Percentiles rank a stretch among this genome's conserved stretches.
Evolutionary conservation across 1,140 invertebrate species (phyloP).

Genomic region (Lerema accius): DNA sequence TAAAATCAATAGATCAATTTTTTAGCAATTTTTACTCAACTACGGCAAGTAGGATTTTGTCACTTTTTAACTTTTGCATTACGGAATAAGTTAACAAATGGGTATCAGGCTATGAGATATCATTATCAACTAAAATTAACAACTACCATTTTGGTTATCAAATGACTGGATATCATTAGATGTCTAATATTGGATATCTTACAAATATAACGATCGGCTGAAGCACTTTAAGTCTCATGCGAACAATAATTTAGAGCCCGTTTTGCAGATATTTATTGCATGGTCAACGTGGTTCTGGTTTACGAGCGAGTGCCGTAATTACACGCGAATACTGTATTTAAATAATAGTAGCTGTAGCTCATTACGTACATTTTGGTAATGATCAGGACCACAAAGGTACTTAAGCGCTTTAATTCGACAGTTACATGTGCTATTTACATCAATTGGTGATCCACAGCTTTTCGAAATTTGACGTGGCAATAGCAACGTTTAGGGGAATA

Average conservation of each 20-base stretch:
- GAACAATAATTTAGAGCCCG: conserved; percentile 59
- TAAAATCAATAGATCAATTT: no score
- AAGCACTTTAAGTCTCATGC: conserved; percentile 52
- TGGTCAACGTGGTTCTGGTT: conserved; percentile 56
- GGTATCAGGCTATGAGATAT: no score
- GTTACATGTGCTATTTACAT: conserved; percentile 30
- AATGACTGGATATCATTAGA: no score
- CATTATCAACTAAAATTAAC: no score
- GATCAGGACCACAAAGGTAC: conserved; percentile 35
- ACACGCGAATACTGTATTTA: conserved; percentile 32
- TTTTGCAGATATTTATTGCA: conserved; percentile 63
- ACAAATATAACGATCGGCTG: not conserved
- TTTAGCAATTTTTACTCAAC: no score
- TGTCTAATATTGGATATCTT: not conserved
- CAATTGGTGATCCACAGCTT: conserved; percentile 21
- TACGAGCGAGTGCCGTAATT: conserved; percentile 50
- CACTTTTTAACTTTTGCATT: no score
- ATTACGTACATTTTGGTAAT: conserved; percentile 42
- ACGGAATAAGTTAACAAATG: no score
- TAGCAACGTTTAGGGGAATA: conserved; percentile 27
- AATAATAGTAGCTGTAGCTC: conserved; percentile 33
- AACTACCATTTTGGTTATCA: no score
- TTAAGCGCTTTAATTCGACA: conserved; percentile 37
- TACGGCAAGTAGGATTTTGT: no score
- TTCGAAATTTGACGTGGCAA: conserved; percentile 25